Conservation (phyloP, 1,140 invertebrate genomes). For the Sycophaga agraensis region DNA sequence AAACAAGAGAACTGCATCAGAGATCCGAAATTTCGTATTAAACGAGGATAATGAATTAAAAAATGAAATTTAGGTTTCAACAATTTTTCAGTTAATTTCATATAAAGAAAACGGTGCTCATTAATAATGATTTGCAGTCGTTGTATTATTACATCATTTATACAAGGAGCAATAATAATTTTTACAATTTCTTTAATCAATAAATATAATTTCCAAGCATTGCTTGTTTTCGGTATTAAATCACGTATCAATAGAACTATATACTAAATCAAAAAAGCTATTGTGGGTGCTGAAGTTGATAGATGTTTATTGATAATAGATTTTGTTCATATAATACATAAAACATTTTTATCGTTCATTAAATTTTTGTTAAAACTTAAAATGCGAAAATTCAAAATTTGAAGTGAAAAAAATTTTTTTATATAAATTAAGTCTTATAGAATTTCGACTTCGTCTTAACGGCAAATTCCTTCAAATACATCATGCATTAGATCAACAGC, state of each 20-base stretch:
- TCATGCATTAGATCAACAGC: not conserved
- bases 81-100: conserved; percentile 19
- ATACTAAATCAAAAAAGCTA: not conserved
- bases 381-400: too few species aligned
- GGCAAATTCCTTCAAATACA: not conserved
- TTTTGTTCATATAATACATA: too few species aligned
- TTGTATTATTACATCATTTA: not conserved
- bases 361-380: too few species aligned
- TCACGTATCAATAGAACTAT: conserved; percentile 28
- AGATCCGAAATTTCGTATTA: conserved; percentile 27
- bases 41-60: conserved; percentile 20
- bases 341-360: too few species aligned
- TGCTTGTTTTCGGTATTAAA: conserved; percentile 19
- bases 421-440: too few species aligned
- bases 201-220: conserved; percentile 24
- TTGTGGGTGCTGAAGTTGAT: too few species aligned
- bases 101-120: conserved; percentile 25
- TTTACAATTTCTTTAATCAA: conserved; percentile 24
- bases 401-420: too few species aligned
- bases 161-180: conserved; percentile 2
- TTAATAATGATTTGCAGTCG: conserved; percentile 11
- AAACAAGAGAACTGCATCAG: conserved; percentile 22
- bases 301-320: too few species aligned
- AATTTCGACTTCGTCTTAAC: not conserved
- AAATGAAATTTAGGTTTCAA: conserved; percentile 30